These are phyloP conservation scores for Pedionomus torquatus DNA, from an alignment of 2,113 vertebrate species.

Conservation along the genomic window DNA sequence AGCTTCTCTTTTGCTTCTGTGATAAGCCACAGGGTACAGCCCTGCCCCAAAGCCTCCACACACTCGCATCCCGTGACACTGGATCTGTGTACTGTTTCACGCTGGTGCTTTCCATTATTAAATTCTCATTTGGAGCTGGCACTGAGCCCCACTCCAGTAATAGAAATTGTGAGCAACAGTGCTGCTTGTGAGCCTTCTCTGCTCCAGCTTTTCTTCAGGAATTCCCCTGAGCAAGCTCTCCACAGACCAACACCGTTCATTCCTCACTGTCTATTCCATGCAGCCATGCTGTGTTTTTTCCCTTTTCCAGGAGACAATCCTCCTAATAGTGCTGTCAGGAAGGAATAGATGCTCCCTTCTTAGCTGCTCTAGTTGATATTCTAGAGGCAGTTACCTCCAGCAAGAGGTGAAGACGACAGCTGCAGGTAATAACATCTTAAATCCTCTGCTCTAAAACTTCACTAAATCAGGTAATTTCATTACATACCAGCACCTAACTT, in stretches of 20 bases:
- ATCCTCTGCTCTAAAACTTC: background rate
- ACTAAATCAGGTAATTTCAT: background rate
- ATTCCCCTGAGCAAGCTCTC: background rate
- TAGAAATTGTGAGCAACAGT: fast-evolving
- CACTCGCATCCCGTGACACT: fast-evolving
- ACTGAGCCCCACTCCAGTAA: background rate
- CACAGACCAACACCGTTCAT: background rate
- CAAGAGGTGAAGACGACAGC: background rate
- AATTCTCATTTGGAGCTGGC: background rate
- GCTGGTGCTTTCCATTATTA: background rate
- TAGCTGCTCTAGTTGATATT: background rate
- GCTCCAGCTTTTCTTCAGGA: background rate
- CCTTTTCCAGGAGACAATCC: background rate
- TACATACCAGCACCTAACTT: background rate
- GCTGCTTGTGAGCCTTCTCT: background rate
- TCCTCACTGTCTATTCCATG: background rate
- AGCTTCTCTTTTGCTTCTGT: background rate
- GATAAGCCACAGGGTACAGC: background rate
- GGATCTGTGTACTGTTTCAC: background rate
- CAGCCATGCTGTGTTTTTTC: background rate
- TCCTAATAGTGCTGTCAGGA: background rate
- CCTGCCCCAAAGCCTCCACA: background rate
- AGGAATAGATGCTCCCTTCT: background rate
- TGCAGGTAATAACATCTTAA: background rate
- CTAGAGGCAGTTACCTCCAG: background rate